A percentile compares a stretch with the other conserved stretches of the same genome.
These are phyloP conservation scores for Melitaea cinxia DNA, from an alignment of 1,140 invertebrate genomes.

Conservation along the genomic window DNA sequence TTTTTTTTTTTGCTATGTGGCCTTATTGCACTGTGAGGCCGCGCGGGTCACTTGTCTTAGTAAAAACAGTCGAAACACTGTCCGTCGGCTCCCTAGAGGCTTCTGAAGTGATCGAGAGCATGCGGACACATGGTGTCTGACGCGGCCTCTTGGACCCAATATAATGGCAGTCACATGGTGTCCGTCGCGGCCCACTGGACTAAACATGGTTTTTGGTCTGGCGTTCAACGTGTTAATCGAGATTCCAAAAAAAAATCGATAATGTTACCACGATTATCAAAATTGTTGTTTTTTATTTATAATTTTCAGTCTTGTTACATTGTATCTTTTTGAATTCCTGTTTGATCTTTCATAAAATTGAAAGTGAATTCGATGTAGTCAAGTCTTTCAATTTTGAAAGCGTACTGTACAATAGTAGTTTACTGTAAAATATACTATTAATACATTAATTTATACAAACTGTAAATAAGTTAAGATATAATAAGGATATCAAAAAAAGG, in stretches of 20 bases:
- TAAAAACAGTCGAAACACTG: too few relatives aligned
- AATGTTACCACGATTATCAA: conserved; percentile 57
- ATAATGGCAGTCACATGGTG: too few relatives aligned
- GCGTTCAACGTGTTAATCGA: too few relatives aligned
- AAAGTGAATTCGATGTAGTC: conserved; percentile 62
- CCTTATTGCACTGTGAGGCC: too few relatives aligned
- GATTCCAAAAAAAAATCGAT: conserved; percentile 54
- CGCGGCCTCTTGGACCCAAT: too few relatives aligned
- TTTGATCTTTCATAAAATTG: conserved; percentile 50
- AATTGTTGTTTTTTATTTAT: conserved; percentile 48
- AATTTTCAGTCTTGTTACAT: conserved; percentile 38
- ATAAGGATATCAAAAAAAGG: conserved; percentile 77
- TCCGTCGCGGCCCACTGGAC: too few relatives aligned
- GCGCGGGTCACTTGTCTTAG: too few relatives aligned
- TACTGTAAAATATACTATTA: conserved; percentile 77
- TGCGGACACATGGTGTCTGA: too few relatives aligned
- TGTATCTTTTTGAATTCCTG: conserved; percentile 49
- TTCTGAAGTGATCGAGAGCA: too few relatives aligned
- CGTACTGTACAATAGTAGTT: conserved; percentile 76
- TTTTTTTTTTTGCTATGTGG: too few relatives aligned
- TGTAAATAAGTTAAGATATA: conserved; percentile 79
- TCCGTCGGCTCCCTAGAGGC: too few relatives aligned
- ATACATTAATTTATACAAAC: conserved; percentile 80
- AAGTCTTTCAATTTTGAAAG: conserved; percentile 74
- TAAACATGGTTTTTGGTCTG: too few relatives aligned